Conservation (phyloP, 2,888 invertebrate genomes). For the Drosophila quasianomalipes region DNA sequence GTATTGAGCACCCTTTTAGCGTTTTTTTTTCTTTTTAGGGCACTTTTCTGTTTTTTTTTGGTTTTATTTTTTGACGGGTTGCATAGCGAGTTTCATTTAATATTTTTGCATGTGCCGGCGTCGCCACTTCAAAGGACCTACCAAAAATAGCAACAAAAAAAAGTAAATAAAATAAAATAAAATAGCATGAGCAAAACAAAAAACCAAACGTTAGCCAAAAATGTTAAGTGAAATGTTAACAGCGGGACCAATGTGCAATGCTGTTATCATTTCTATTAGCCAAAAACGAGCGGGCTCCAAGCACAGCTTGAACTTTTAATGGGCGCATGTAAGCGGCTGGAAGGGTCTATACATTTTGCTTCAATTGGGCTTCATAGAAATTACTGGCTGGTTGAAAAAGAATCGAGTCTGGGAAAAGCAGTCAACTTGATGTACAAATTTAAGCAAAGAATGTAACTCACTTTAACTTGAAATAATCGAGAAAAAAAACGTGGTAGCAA, state of each 20-base stretch:
- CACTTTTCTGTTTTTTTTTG: conserved; percentile 16
- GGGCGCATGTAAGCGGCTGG: not conserved
- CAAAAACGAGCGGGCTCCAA: conserved; percentile 33
- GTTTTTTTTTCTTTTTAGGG: conserved; percentile 53
- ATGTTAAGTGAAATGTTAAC: conserved; percentile 79
- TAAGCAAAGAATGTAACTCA: not conserved
- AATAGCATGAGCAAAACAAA: conserved; percentile 23
- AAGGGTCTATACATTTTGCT: conserved; percentile 9
- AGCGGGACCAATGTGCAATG: conserved; percentile 52
- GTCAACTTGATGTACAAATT: not conserved
- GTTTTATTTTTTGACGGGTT: conserved; percentile 30
- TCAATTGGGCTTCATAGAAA: conserved; percentile 21
- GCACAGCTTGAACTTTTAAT: conserved; percentile 11
- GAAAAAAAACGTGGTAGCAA: not conserved
- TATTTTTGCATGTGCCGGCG: conserved; percentile 73
- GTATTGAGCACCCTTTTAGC: conserved; percentile 79
- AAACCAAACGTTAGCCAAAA: conserved; percentile 60
- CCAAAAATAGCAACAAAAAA: conserved; percentile 45
- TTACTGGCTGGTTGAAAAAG: not conserved
- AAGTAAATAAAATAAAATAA: conserved; percentile 7
- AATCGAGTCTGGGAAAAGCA: not conserved
- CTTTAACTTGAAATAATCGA: not conserved
- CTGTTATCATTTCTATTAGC: conserved; percentile 74
- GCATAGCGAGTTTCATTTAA: conserved; percentile 72
- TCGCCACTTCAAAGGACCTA: conserved; percentile 73